Base-by-base conservation (phyloP, 1,140 invertebrate genomes). In the Cotesia typhae region DNA sequence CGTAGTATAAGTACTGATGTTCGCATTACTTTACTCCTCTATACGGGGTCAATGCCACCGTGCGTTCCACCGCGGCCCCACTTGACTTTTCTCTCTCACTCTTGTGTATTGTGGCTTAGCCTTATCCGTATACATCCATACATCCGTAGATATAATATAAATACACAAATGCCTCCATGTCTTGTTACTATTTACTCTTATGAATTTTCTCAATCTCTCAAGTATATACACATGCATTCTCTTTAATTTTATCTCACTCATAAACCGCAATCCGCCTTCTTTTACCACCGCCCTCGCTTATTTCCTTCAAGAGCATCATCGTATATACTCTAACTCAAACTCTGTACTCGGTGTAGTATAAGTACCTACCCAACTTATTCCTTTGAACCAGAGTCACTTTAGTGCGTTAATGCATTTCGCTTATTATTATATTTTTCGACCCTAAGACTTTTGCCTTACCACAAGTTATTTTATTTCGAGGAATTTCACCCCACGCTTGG, bases 21-120 rank as follows among this genome's bases (percentile, higher is more conserved):
- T 83, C 81, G 77, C 81, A 83, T 83, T 83, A 82, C 79, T 76
- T 82, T 80, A 82, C 68, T 47, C 41, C 41, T 47, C 41, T 82
- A 82, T 83, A 83, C 81, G 81, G 76, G 82, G 81, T 83, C 82
- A 83, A 83, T 83, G 82, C 82, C 82, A 83, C 76, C 74, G 81
- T 79, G 36, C 69, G 63, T 64, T 69, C 81, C 76, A 78, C 77
- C 78, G 78, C 75, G 65, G 79, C 79, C 77, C 77, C 81, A 80
- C 81, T 82, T 81, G 79, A 78, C 81, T 82, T 82, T 74, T 76
- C 80, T 72, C 64, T 72, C 71, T 70, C 17, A 61, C 52, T 28
- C 28, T 28, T 28, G 28, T 28, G 28, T 28, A 28, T 28, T 28
- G 28, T 61, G 66, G 10, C 68, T 67, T 61, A 14, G 63, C 41